Conservation (phyloP, 2,888 invertebrate genomes). For the Cheilosia impressa region DNA sequence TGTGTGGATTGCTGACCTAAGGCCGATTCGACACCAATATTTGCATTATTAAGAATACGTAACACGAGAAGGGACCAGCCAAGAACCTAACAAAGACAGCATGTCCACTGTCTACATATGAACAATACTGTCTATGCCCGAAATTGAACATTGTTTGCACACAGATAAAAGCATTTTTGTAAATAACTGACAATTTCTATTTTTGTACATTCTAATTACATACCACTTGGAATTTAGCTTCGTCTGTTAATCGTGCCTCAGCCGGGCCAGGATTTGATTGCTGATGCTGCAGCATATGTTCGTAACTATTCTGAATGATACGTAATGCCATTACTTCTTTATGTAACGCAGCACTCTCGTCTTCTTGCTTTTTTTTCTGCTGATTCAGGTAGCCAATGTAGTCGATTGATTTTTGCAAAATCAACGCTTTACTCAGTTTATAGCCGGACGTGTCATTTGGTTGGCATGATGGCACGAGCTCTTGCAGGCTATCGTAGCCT, state of each 20-base stretch:
- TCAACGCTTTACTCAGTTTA: constrained; percentile 97
- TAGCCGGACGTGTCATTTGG: constrained; percentile 96
- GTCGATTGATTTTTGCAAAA: constrained; percentile 96
- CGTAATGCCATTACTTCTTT: constrained; percentile 97
- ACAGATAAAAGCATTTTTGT: constrained; percentile 3
- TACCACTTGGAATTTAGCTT: constrained; percentile 98
- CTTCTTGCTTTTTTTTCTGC: constrained; percentile 96
- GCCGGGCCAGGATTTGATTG: constrained; percentile 95
- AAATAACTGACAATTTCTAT: background rate
- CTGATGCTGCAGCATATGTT: constrained; percentile 97
- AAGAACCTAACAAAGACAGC: background rate
- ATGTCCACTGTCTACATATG: background rate
- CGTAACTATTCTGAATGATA: constrained; percentile 97
- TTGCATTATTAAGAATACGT: no score
- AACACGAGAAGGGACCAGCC: no score
- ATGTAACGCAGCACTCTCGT: constrained; percentile 94
- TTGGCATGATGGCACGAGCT: constrained; percentile 96
- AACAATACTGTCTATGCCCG: no score
- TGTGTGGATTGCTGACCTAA: background rate
- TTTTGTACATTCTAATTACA: constrained; percentile 79
- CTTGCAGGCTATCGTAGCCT: constrained; percentile 97
- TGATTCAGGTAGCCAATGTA: constrained; percentile 96
- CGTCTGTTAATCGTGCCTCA: constrained; percentile 95
- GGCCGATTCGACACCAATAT: background rate
- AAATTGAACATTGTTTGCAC: background rate